Percentiles rank a stretch among this genome's conserved stretches.
phyloP scores from a whole-genome alignment of 1,140 invertebrate species.

The Heterodera schachtii region DNA sequence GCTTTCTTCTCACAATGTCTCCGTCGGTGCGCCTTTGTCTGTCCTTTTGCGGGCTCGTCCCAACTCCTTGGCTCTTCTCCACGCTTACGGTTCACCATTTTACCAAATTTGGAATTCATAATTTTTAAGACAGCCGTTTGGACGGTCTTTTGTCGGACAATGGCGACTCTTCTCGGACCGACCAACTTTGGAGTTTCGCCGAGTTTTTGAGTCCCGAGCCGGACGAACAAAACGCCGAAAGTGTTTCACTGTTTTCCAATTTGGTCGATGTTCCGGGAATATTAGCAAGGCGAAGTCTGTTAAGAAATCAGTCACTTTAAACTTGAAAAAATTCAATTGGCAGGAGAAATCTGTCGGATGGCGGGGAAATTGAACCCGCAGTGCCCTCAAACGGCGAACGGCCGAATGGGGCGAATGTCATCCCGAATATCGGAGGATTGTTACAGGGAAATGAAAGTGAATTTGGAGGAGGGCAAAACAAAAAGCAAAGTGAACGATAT shows the following conservation, averaged over 20 bases:
- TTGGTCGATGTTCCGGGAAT: slow-evolving; percentile 1
- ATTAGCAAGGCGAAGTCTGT: slow-evolving; percentile 20
- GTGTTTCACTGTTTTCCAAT: slow-evolving; percentile 26
- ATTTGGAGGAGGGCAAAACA: neutral
- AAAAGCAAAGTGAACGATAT: neutral
- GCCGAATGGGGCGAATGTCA: neutral
- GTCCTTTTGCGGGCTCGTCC: slow-evolving; percentile 3
- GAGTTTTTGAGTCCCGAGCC: slow-evolving; percentile 21
- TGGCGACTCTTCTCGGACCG: neutral
- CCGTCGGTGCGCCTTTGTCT: slow-evolving; percentile 16
- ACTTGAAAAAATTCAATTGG: neutral
- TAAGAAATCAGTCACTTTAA: neutral
- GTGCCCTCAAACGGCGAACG: slow-evolving; percentile 10
- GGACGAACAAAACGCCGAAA: slow-evolving; percentile 14
- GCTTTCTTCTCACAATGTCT: neutral
- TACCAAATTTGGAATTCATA: neutral
- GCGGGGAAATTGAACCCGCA: slow-evolving; percentile 33
- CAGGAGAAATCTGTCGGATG: slow-evolving; percentile 17
- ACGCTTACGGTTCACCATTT: slow-evolving; percentile 16
- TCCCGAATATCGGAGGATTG: slow-evolving; percentile 33
- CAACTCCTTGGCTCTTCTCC: slow-evolving; percentile 17
- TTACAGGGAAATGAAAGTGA: slow-evolving; percentile 24
- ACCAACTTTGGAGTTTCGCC: slow-evolving; percentile 20
- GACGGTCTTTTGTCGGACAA: slow-evolving; percentile 4
- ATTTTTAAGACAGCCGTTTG: slow-evolving; percentile 21